Percentiles rank a stretch among this genome's conserved stretches.
Evolutionary conservation across 2,113 vertebrate genomes (phyloP).

Genomic region (Penelope pileata): DNA sequence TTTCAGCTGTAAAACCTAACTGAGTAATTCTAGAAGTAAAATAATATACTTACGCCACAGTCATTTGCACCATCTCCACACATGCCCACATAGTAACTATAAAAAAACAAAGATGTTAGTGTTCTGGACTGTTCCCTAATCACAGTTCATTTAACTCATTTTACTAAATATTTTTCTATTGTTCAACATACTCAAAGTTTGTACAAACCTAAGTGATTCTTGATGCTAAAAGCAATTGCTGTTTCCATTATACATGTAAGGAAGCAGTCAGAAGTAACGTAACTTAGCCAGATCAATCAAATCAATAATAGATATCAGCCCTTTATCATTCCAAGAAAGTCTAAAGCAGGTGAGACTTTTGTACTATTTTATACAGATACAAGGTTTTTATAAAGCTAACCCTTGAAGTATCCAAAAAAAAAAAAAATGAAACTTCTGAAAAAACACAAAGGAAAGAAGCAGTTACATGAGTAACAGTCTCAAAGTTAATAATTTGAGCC

Average conservation of each 20-base stretch:
- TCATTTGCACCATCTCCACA: constrained; percentile 98
- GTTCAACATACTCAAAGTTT: background rate
- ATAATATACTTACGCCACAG: constrained; percentile 89
- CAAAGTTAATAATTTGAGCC: background rate
- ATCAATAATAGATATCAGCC: background rate
- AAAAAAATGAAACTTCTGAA: background rate
- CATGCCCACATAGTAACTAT: constrained; percentile 97
- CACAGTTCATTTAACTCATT: background rate
- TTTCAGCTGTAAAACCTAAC: background rate
- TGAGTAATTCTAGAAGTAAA: background rate
- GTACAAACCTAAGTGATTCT: background rate
- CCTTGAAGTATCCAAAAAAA: background rate
- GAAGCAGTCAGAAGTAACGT: background rate
- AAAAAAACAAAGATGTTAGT: constrained; percentile 46
- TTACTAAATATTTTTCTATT: background rate
- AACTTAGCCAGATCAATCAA: background rate
- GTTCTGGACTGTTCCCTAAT: background rate
- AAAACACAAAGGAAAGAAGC: background rate
- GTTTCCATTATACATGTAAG: background rate
- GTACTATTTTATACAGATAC: background rate
- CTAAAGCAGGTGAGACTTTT: background rate
- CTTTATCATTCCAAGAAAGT: background rate
- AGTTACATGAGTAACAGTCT: background rate
- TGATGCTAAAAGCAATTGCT: background rate
- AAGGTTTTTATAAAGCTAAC: background rate